phyloP scores from a whole-genome alignment of 2,888 invertebrate species.

The Nemurella pictetii region DNA sequence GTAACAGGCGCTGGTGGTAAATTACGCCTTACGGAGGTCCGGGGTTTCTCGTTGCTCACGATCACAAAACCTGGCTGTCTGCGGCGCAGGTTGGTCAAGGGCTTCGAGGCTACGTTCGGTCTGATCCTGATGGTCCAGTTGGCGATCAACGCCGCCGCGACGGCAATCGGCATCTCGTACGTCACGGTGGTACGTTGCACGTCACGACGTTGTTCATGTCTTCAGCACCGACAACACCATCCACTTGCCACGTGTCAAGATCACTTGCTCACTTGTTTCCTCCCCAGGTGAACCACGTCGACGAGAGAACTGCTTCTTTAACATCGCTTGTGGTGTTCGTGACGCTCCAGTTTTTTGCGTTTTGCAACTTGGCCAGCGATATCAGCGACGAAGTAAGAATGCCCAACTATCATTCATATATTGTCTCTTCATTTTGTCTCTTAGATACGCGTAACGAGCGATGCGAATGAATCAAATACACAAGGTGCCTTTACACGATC shows the following conservation, averaged over 20 bases:
- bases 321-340: background rate
- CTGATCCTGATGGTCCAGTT: background rate
- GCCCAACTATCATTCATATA: background rate
- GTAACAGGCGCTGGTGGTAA: too few relatives aligned
- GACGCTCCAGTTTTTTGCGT: background rate
- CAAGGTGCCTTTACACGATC: too few relatives aligned
- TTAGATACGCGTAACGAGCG: too few relatives aligned
- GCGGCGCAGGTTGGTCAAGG: background rate
- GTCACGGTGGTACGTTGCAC: background rate
- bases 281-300: background rate
- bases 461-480: too few relatives aligned
- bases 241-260: background rate
- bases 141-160: background rate
- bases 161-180: background rate
- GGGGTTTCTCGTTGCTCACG: too few relatives aligned
- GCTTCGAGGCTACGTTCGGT: background rate
- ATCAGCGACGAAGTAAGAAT: background rate
- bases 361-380: background rate
- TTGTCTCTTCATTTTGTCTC: too few relatives aligned
- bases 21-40: too few relatives aligned
- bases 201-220: too few relatives aligned
- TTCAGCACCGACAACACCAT: too few relatives aligned
- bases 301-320: background rate
- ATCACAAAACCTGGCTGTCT: background rate
- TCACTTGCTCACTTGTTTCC: background rate